Conservation (phyloP, 2,113 vertebrate genomes). For the Anolis sagrei region DNA sequence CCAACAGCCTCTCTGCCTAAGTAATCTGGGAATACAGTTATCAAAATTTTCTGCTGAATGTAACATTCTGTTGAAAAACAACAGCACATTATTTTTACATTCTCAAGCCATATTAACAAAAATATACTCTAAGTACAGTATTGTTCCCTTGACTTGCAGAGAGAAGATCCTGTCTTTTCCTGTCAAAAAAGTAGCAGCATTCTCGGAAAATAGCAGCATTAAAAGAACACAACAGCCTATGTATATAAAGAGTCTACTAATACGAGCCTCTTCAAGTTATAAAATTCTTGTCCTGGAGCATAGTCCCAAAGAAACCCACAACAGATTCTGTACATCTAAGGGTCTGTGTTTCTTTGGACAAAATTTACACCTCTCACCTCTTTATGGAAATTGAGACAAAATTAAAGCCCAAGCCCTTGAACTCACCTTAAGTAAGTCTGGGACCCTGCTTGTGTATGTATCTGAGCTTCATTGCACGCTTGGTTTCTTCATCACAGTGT, state of each 20-base stretch:
- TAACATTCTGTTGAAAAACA: not conserved
- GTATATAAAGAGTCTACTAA: not conserved
- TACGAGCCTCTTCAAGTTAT: not conserved
- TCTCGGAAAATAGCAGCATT: too few relatives aligned
- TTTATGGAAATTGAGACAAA: too few relatives aligned
- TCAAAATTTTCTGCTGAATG: not conserved
- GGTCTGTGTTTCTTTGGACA: not conserved
- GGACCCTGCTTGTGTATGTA: too few relatives aligned
- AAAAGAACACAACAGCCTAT: not conserved
- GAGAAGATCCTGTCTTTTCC: not conserved
- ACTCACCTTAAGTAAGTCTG: too few relatives aligned
- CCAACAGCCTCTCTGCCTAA: not conserved
- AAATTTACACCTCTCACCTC: too few relatives aligned
- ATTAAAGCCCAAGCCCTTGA: too few relatives aligned
- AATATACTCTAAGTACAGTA: not conserved
- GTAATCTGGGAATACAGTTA: not conserved
- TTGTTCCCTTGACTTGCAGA: not conserved
- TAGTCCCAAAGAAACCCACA: not conserved
- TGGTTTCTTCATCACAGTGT: too few relatives aligned
- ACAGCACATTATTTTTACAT: not conserved
- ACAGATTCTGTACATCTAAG: not conserved
- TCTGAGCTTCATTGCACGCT: too few relatives aligned
- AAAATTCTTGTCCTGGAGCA: not conserved
- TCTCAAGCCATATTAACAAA: not conserved
- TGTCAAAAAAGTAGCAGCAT: not conserved